Base-by-base conservation (phyloP, 2,113 vertebrate species). In the Peromyscus californicus region DNA sequence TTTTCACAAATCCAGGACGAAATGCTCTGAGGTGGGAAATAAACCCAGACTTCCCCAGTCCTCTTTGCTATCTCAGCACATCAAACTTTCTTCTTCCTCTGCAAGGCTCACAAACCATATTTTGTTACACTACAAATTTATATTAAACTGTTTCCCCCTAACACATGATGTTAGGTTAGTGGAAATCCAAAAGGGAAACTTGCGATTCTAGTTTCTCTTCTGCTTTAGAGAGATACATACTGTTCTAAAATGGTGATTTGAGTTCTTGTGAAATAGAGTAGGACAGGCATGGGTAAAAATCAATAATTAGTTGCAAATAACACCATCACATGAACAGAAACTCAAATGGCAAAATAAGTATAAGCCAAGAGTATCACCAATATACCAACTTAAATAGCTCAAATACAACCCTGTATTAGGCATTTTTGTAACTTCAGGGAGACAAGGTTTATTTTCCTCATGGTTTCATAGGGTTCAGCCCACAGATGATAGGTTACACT, bases 1-100 rank as follows among this genome's bases (percentile, higher is more conserved):
- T 97, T 98, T 98, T 96, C 92, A 97, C 95, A 98, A 98, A 97
- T 97, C 74, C 86, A 96, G 48, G 51, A 54, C 31, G 31, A 98
- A 84, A 95, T 87, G 39, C 48, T 97, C 95, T 87, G 92, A 97
- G 90, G 59, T 93, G 33, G 85, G 84, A 96, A 97, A 92, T 76
- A 97, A 97, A 96, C 94, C 92, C 48, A 88, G 92, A 80, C 5
- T 70, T 97, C 33, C 92, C 61, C 16, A 70, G 84, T 94, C 21
- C 31, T 29, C n/a, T 91, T 91, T 95, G 63, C 93, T 94, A 84
- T 96, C 72, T 97, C 87, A 97, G 85, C 92, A 94, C 13, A 96
- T 95, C 89, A 97, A 92, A 93, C 72, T 84, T 91, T 54, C 36
- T 91, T 48, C 36, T 90, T 74, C 36, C 59, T 90, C 82, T 90